Evolutionary conservation across 2,888 invertebrate species (phyloP).

Genomic region (Leucoma salicis): DNA sequence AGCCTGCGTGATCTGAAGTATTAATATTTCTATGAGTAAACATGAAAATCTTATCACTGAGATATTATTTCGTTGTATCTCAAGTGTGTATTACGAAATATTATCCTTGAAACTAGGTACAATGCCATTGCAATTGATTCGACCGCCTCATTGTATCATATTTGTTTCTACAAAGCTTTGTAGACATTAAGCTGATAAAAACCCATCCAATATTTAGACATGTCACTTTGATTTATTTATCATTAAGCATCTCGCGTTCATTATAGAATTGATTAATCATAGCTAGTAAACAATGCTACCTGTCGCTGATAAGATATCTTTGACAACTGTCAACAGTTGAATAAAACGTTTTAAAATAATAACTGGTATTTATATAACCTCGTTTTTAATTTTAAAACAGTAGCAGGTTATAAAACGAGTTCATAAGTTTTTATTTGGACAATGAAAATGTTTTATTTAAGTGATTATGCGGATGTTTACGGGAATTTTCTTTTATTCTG

Average conservation of each 20-base stretch:
- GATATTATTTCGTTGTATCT: background rate
- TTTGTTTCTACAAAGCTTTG: slow-evolving; percentile 42
- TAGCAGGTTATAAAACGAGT: background rate
- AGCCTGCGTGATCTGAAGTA: no score
- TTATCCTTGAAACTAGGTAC: slow-evolving; percentile 35
- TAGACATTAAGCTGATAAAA: slow-evolving; percentile 45
- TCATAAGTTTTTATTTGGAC: background rate
- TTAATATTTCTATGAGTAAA: background rate
- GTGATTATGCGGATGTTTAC: no score
- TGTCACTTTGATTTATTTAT: slow-evolving; percentile 61
- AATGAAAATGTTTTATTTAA: background rate
- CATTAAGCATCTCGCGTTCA: slow-evolving; percentile 48
- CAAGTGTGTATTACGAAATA: slow-evolving; percentile 32
- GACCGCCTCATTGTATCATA: slow-evolving; percentile 60
- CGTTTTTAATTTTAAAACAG: slow-evolving; percentile 19
- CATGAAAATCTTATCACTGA: background rate
- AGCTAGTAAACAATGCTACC: slow-evolving; percentile 56
- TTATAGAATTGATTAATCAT: slow-evolving; percentile 66
- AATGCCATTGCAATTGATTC: slow-evolving; percentile 43
- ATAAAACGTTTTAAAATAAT: slow-evolving; percentile 31
- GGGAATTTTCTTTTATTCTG: no score
- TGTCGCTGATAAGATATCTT: slow-evolving; percentile 60
- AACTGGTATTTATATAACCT: slow-evolving; percentile 27
- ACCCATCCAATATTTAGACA: slow-evolving; percentile 46
- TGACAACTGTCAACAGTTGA: slow-evolving; percentile 31